These are phyloP conservation scores for Orchestia grillus DNA, from an alignment of 1,140 invertebrate species.

Conservation along the genomic window DNA sequence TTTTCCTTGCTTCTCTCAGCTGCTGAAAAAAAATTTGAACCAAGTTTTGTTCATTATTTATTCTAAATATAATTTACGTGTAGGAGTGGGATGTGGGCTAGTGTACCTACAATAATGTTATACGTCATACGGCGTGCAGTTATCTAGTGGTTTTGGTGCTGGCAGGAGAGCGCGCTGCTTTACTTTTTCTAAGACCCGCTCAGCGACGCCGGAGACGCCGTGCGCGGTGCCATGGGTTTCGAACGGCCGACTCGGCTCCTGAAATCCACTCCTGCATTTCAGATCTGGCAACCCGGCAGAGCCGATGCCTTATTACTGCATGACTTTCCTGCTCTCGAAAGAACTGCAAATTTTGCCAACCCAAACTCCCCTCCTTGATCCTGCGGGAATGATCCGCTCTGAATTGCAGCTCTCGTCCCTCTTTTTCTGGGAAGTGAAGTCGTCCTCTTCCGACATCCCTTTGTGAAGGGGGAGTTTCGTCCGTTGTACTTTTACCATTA, in stretches of 20 bases:
- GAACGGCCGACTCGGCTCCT: not conserved
- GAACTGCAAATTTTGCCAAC: constrained; percentile 14
- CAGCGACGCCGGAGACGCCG: not conserved
- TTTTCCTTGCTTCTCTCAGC: not conserved
- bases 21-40: not conserved
- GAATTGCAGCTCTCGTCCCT: not conserved
- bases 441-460: not conserved
- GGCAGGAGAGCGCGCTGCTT: not conserved
- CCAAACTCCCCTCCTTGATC: constrained; percentile 7
- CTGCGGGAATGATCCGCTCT: not conserved
- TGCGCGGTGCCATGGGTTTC: not conserved
- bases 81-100: not conserved
- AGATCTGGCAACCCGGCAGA: not conserved
- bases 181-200: not conserved
- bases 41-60: no score
- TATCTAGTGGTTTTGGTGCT: not conserved
- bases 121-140: no score
- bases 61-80: not conserved
- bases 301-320: not conserved
- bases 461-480: not conserved
- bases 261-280: not conserved
- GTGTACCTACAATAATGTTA: not conserved
- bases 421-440: not conserved
- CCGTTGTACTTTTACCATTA: not conserved
- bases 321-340: not conserved